These are phyloP conservation scores for Prinia subflava DNA, from an alignment of 2,113 vertebrate genomes.

Conservation along the genomic window DNA sequence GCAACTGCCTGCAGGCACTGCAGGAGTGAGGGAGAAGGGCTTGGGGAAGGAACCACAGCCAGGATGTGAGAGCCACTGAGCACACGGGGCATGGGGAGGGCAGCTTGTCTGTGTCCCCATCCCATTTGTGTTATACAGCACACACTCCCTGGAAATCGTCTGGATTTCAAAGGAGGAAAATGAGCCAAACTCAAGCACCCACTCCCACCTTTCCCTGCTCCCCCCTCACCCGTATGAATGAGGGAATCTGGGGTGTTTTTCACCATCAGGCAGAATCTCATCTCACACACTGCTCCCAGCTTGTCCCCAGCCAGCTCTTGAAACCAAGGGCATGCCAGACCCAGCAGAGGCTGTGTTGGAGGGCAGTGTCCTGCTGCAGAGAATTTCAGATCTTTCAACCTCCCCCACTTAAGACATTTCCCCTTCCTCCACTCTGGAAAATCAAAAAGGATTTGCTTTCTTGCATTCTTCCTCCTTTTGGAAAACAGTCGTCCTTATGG, in stretches of 20 bases:
- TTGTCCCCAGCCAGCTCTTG: not conserved
- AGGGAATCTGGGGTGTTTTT: not conserved
- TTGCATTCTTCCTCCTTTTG: fast-evolving
- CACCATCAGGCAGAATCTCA: not conserved
- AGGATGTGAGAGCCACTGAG: fast-evolving
- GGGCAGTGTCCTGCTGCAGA: not conserved
- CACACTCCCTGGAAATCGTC: fast-evolving
- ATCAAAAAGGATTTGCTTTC: not conserved
- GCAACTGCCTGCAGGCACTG: not conserved
- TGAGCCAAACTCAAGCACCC: not conserved
- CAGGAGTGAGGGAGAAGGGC: not conserved
- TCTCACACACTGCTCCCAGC: not conserved
- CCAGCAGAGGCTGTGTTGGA: fast-evolving
- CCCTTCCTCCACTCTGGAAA: not conserved
- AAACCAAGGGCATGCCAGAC: not conserved
- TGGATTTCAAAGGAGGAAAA: not conserved
- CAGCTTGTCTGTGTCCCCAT: not conserved
- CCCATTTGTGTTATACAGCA: fast-evolving
- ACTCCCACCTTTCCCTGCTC: not conserved
- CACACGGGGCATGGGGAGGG: not conserved
- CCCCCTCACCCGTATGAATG: fast-evolving
- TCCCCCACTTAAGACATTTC: not conserved
- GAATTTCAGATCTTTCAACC: not conserved
- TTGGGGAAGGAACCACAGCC: not conserved
- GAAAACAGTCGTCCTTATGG: fast-evolving